phyloP scores from a whole-genome alignment of 2,113 vertebrate genomes.

The Cyprinodon variegatus region DNA sequence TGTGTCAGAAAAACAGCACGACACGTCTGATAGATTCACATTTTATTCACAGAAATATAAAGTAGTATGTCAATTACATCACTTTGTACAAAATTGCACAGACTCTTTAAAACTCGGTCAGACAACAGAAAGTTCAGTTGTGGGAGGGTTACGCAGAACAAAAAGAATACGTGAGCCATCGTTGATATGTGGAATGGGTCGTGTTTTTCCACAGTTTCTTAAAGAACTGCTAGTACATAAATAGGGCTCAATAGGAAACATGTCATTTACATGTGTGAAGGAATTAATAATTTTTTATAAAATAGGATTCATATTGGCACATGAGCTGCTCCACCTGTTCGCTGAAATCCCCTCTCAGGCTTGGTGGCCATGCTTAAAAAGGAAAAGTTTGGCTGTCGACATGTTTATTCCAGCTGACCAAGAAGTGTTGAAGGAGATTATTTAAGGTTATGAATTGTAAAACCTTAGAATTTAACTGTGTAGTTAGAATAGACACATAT shows the following conservation, averaged over 20 bases:
- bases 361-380: constrained; percentile 53
- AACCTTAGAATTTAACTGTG: background rate
- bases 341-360: constrained; percentile 18
- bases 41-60: constrained; percentile 87
- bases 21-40: constrained; percentile 45
- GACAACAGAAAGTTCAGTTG: constrained; percentile 65
- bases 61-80: constrained; percentile 82
- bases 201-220: constrained; percentile 40
- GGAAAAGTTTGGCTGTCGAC: constrained; percentile 24
- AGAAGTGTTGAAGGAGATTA: constrained; percentile 29
- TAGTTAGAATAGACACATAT: background rate
- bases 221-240: constrained; percentile 63
- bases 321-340: constrained; percentile 57
- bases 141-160: constrained; percentile 65
- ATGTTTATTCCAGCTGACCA: constrained; percentile 43
- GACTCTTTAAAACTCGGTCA: constrained; percentile 79
- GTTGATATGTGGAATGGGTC: constrained; percentile 64
- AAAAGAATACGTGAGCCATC: constrained; percentile 39
- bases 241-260: constrained; percentile 69
- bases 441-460: background rate
- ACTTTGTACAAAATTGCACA: constrained; percentile 85
- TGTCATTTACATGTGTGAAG: constrained; percentile 69
- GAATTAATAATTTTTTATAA: constrained; percentile 74
- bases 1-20: background rate
- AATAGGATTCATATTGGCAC: constrained; percentile 81